Evolutionary conservation across 1,140 invertebrate species (phyloP), one percentile per base, ranked within the genome.

Genomic region (Propsilocerus akamusi): DNA sequence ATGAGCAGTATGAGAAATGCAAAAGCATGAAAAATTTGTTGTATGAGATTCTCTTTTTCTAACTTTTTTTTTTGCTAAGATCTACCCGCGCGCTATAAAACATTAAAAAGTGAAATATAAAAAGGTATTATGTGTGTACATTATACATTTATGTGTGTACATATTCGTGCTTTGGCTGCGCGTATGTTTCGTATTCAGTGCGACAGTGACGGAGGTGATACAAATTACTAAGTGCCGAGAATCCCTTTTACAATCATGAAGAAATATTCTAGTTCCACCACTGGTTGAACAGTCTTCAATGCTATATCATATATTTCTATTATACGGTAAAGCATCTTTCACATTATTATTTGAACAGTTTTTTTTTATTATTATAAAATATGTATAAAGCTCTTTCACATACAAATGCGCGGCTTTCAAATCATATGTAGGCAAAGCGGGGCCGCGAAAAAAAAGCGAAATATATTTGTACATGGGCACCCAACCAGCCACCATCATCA

Each of bases 61-160:
- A 20, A 14, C 17, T 41, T 41, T 20, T 20, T 30, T 30, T 30
- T 30, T 30, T 30, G 3, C 2, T 30, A n/a, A 10, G 10, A 12
- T 30, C 14, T 17, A 41, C 34, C 34, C 34, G n/a, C n/a, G 14
- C 17, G 34, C 34, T 41, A 41, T 41, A 41, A 41, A 41, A 41
- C 34, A 41, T 41, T 41, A 41, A 41, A 41, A 41, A 41, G 34
- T 41, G 34, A 41, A 41, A 41, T 41, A 41, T 41, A 41, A 41
- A 41, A 41, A 41, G 34, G 34, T 41, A 41, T 41, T 41, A 41
- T 41, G 34, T 41, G 34, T 41, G 34, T 41, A 41, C 34, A 41
- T 41, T 30, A 30, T 30, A 30, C 28, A 30, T 30, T 30, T 30
- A 30, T 30, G 28, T 30, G 28, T 41, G 32, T 17, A 14, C 32